Evolutionary conservation across 2,113 vertebrate genomes (phyloP).

Genomic region (Rhegmatorhina hoffmannsi): DNA sequence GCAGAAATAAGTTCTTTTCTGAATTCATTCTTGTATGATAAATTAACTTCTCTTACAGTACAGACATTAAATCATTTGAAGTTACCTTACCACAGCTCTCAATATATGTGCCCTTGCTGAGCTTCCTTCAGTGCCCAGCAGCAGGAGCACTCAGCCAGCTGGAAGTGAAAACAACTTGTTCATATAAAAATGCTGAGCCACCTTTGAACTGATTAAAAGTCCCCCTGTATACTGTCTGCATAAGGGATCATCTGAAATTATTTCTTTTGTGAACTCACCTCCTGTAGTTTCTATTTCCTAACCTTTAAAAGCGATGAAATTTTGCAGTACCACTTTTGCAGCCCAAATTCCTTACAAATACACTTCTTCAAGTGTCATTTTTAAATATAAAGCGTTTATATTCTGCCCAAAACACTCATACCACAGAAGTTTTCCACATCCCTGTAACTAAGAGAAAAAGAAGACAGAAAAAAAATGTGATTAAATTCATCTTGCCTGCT

Average conservation of each 20-base stretch:
- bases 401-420: not conserved
- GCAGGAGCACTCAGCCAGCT: slow-evolving; percentile 19
- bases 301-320: not conserved
- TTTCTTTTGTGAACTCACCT: not conserved
- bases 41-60: slow-evolving; percentile 44
- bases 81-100: not conserved
- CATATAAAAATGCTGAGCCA: not conserved
- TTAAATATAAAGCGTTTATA: not conserved
- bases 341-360: not conserved
- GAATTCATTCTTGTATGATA: slow-evolving; percentile 43
- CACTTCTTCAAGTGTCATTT: not conserved
- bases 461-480: not conserved
- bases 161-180: not conserved
- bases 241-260: not conserved
- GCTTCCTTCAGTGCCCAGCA: slow-evolving; percentile 38
- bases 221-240: not conserved
- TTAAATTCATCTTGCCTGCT: not conserved
- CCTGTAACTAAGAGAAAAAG: not conserved
- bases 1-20: slow-evolving; percentile 51
- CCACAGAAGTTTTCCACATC: not conserved
- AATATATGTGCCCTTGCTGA: not conserved
- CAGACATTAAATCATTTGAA: slow-evolving; percentile 34
- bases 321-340: slow-evolving; percentile 1
- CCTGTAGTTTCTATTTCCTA: not conserved
- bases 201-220: slow-evolving; percentile 14